A percentile compares a stretch with the other conserved stretches of the same genome.
Evolutionary conservation across 2,797 vertebrate genomes (phyloP).

Genomic region (Mareca penelope): DNA sequence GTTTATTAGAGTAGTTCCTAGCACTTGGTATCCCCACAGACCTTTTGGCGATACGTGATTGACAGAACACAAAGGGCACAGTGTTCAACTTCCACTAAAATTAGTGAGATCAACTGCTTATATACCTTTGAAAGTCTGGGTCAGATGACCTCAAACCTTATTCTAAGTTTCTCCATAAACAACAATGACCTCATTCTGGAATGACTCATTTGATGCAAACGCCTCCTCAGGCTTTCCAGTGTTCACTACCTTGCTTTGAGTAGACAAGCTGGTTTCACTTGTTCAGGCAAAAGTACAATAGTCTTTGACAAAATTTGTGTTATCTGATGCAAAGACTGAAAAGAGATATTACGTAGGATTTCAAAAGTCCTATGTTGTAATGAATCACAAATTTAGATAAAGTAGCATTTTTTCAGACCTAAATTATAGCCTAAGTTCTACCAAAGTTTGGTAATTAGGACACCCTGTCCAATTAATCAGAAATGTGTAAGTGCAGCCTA

Average conservation of each 20-base stretch:
- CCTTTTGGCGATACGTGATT: accelerated
- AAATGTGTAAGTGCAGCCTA: neutral
- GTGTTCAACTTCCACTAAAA: neutral
- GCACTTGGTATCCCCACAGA: neutral
- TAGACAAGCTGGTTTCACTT: neutral
- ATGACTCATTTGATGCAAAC: neutral
- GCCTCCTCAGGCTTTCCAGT: neutral
- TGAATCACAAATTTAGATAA: neutral
- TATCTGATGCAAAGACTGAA: neutral
- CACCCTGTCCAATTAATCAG: constrained; percentile 35
- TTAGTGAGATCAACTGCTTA: accelerated
- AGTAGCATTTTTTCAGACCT: neutral
- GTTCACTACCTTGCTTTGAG: neutral
- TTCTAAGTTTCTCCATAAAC: neutral
- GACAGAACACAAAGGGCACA: neutral
- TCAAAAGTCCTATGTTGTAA: neutral
- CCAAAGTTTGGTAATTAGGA: neutral
- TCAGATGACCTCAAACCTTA: neutral
- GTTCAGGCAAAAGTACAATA: accelerated
- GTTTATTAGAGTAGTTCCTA: neutral
- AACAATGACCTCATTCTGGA: neutral
- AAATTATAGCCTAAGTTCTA: constrained; percentile 3
- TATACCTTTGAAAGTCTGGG: neutral
- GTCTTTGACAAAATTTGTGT: neutral
- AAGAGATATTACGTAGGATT: neutral